A percentile compares a stretch with the other conserved stretches of the same genome.
These are phyloP conservation scores for Adrianichthys oophorus DNA, from an alignment of 2,797 vertebrate species.

Conservation along the genomic window DNA sequence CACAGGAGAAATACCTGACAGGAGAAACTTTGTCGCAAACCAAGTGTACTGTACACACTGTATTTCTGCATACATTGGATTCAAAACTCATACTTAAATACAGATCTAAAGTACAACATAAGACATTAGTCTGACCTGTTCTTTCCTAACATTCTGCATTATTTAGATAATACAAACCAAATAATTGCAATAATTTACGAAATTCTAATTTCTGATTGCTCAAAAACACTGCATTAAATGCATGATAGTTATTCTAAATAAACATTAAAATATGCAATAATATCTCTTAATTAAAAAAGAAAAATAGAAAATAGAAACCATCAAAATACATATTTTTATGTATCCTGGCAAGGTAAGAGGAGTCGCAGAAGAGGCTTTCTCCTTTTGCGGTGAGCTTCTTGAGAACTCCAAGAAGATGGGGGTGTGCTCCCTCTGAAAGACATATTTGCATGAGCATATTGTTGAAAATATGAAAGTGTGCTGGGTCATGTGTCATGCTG, in stretches of 20 bases:
- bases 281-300: conserved; percentile 38
- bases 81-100: conserved; percentile 65
- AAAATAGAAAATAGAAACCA: conserved; percentile 48
- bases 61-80: conserved; percentile 51
- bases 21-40: conserved; percentile 67
- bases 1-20: conserved; percentile 30
- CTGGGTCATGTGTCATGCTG: conserved; percentile 67
- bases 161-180: conserved; percentile 47
- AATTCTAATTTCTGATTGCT: conserved; percentile 32
- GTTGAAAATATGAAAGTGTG: neutral
- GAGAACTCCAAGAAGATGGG: conserved; percentile 29
- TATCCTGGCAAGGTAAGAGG: conserved; percentile 44
- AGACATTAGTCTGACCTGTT: conserved; percentile 49
- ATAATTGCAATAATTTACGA: conserved; percentile 71
- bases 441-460: too few relatives aligned
- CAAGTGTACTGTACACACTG: conserved; percentile 50
- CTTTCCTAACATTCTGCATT: conserved; percentile 44
- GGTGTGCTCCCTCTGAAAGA: conserved; percentile 45
- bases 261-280: conserved; percentile 52
- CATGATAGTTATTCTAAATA: conserved; percentile 51
- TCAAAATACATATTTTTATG: conserved; percentile 44
- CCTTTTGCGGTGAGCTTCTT: conserved; percentile 27
- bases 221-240: conserved; percentile 55
- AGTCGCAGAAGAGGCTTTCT: conserved; percentile 32
- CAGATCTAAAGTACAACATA: conserved; percentile 44